Evolutionary conservation across 2,888 invertebrate genomes (phyloP), one percentile per base, ranked within the genome.

Genomic region (Thymelicus acteon): DNA sequence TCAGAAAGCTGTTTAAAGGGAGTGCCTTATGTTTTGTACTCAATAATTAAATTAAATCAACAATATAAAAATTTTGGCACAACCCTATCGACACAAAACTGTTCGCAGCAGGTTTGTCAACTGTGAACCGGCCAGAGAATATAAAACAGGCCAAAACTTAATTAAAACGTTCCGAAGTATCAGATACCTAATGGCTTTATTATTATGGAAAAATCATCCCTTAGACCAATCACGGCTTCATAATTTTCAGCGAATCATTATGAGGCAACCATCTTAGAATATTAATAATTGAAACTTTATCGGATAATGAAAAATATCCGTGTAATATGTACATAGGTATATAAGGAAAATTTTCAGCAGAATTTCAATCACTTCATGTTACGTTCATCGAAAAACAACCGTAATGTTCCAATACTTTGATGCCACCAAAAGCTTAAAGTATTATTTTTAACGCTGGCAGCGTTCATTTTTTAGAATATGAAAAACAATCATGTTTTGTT

Each of bases 81-180:
- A 60, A 24, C 64, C 70, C 70, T 70, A 70, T 19, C 12, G 24
- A 24, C 39, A 40, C 31, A 54, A 60, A 60, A 70, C 71, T 67
- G 61, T 74, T 72, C 73, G 71, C 72, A 75, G 67, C 67, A 81
- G 73, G 77, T 82, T 79, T 73, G 77, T 81, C 85, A 83, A 80
- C 85, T 85, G 83, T 85, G 85, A 88, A 85, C 81, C 83, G 85
- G 87, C 83, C 86, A 85, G 82, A 79, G 83, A 84, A 85, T 89
- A 88, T 84, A 79, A 83, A 84, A 85, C 84, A 79, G 82, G 80
- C 83, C 78, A 80, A 88, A 88, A 89, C 87, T 88, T 90, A 90
- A 90, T 90, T 89, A 88, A 88, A 88, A 84, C 80, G 83, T 85
- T 85, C 78, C 80, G 80, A 85, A 84, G 80, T 83, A 80, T 82